Evolutionary conservation across 2,888 invertebrate species (phyloP).

Genomic region (Netelia virgata): DNA sequence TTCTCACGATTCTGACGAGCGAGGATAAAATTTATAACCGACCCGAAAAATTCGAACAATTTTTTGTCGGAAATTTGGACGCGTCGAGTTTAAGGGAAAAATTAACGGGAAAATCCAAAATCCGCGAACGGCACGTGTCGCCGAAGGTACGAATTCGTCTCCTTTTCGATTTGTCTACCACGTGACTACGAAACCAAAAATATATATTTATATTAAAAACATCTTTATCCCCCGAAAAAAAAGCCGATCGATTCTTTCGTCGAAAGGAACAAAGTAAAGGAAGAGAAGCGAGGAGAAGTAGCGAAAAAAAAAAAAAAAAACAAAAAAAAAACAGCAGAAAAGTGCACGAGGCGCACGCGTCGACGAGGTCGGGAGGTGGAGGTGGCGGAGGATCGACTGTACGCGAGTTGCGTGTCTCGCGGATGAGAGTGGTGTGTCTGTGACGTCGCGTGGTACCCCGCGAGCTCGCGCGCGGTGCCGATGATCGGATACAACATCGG

Average conservation of each 20-base stretch:
- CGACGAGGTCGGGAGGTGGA: background rate
- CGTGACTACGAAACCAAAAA: no score
- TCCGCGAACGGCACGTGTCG: background rate
- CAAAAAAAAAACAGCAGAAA: slow-evolving; percentile 2
- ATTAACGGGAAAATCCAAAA: background rate
- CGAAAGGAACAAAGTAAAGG: background rate
- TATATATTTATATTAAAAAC: no score
- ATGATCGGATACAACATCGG: slow-evolving; percentile 73
- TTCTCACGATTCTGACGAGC: no score
- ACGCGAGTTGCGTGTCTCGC: slow-evolving; percentile 71
- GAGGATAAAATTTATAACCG: no score
- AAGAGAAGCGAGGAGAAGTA: background rate
- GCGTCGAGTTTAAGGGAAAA: background rate
- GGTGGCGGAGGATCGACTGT: slow-evolving; percentile 16
- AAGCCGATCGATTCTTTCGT: no score
- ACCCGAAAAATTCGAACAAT: no score
- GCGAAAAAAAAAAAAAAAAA: background rate
- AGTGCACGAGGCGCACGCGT: slow-evolving; percentile 7
- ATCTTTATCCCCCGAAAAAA: no score
- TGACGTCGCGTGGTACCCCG: slow-evolving; percentile 71
- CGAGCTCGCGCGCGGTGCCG: slow-evolving; percentile 72
- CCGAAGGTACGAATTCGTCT: no score
- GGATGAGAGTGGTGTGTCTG: slow-evolving; percentile 75
- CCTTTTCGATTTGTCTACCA: no score
- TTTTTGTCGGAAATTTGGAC: no score